Evolutionary conservation across 2,888 invertebrate species (phyloP), one percentile per base, ranked within the genome.

Genomic region (Empis stercorea): DNA sequence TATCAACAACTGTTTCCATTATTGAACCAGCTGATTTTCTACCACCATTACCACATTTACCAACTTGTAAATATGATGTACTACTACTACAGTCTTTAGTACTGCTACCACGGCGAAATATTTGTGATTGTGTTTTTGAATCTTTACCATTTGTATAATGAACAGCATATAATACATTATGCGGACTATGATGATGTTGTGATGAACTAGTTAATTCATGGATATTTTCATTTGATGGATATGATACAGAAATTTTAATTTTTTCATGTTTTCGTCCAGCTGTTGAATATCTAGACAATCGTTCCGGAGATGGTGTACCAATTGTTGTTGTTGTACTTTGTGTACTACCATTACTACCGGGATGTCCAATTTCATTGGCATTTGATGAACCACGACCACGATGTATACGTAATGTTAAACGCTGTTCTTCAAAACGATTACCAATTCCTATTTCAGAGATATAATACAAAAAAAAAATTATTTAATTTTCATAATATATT

Each of bases 361-460:
- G 80, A 7, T 66, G 66, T 4, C 78, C 81, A 5, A 78, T 81
- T 27, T 78, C 81, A 56, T 79, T 79, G 32, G 58, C 53, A 30
- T 63, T 59, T 56, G 63, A 62, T 4, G 81, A 83, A 0, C 84
- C 82, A 2, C 86, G 74, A 0, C 94, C 94, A 1, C 93, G 76
- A 67, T 95, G 94, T 57, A 95, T 92, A 55, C 94, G 76, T 51
- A 95, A 68, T 0, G 93, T 94, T 34, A 94, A 72, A n/a, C 89
- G 80, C 65, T 91, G 88, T 64, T 91, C 88, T 57, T 89, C 87
- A 63, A 89, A 89, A 23, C 89, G 80, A 59, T 74, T 81, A 27
- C 84, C 84, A 45, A 81, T 68, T 38, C 81, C 80, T 56, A 76
- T 32, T 32, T 32, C 7, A 32, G 7, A 32, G 7, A 13, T 32